A percentile compares a stretch with the other conserved stretches of the same genome.
Conservation (phyloP, 2,888 invertebrate genomes). For the Drosophila mercatorum region DNA sequence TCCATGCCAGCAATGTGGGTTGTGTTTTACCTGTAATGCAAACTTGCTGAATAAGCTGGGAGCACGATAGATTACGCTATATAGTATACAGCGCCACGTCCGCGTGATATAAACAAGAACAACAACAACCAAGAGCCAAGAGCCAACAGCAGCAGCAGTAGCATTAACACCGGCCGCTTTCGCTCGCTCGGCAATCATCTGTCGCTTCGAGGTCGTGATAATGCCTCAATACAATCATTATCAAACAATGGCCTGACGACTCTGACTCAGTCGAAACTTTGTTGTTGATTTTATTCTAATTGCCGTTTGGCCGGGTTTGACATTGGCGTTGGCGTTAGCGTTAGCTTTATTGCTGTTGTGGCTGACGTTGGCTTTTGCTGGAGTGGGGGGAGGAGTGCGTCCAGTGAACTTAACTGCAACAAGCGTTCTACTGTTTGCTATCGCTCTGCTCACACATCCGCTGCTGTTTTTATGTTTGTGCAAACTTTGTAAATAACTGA, state of each 20-base stretch:
- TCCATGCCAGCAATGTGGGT: constrained; percentile 56
- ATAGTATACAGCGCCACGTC: constrained; percentile 67
- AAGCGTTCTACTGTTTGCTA: constrained; percentile 41
- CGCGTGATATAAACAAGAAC: constrained; percentile 50
- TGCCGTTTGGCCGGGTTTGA: constrained; percentile 49
- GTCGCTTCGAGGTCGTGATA: constrained; percentile 52
- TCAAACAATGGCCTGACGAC: constrained; percentile 53
- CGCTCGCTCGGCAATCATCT: constrained; percentile 38
- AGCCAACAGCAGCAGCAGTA: constrained; percentile 17
- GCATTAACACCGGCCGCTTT: constrained; percentile 59
- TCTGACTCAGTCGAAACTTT: constrained; percentile 63
- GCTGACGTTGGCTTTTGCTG: constrained; percentile 12
- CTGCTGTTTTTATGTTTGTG: constrained; percentile 35
- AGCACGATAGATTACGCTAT: constrained; percentile 48
- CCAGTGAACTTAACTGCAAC: constrained; percentile 44
- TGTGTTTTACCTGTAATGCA: constrained; percentile 30
- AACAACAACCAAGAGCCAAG: constrained; percentile 40
- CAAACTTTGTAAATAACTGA: constrained; percentile 65
- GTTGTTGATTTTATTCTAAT: constrained; percentile 45
- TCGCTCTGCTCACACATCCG: constrained; percentile 50
- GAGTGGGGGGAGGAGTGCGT: neutral
- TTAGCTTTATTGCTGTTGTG: constrained; percentile 10
- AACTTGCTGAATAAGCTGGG: constrained; percentile 41
- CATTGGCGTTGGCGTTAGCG: constrained; percentile 28
- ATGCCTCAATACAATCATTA: constrained; percentile 61